phyloP scores from a whole-genome alignment of 1,140 invertebrate genomes.

The Battus philenor region DNA sequence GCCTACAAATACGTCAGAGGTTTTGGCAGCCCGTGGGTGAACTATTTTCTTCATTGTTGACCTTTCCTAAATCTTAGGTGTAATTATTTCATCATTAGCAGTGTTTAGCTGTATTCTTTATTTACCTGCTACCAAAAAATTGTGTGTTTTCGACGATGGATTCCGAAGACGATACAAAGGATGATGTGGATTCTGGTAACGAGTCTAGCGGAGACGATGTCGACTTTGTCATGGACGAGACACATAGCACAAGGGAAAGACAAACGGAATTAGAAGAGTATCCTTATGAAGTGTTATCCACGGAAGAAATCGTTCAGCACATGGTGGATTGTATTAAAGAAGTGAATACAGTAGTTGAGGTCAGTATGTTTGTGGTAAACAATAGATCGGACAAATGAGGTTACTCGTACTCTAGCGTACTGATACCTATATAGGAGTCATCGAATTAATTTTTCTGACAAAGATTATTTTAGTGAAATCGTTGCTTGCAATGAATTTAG shows the following conservation, averaged over 20 bases:
- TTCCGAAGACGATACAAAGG: constrained; percentile 91
- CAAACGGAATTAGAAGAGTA: constrained; percentile 91
- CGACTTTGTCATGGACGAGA: constrained; percentile 92
- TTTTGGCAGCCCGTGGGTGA: constrained; percentile 75
- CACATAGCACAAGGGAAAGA: constrained; percentile 84
- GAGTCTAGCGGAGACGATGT: constrained; percentile 95
- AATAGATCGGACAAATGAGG: constrained; percentile 61
- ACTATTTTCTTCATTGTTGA: constrained; percentile 77
- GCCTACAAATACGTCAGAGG: constrained; percentile 65
- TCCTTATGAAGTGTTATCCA: constrained; percentile 94
- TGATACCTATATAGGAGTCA: too few relatives aligned
- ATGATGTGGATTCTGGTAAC: constrained; percentile 93
- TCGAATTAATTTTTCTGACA: too few relatives aligned
- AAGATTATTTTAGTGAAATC: too few relatives aligned
- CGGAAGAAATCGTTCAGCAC: constrained; percentile 97
- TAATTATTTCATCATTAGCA: constrained; percentile 72
- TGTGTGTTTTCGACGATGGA: constrained; percentile 81
- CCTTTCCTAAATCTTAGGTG: constrained; percentile 77
- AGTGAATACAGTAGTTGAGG: constrained; percentile 92
- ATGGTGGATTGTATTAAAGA: constrained; percentile 98
- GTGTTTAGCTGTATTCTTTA: constrained; percentile 53
- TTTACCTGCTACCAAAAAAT: constrained; percentile 52
- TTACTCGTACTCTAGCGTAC: constrained; percentile 55
- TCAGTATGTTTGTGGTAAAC: constrained; percentile 77
- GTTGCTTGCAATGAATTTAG: too few relatives aligned